Percentiles rank a stretch among this genome's conserved stretches.
phyloP scores from a whole-genome alignment of 2,113 vertebrate genomes.

The Brachyhypopomus gauderio region DNA sequence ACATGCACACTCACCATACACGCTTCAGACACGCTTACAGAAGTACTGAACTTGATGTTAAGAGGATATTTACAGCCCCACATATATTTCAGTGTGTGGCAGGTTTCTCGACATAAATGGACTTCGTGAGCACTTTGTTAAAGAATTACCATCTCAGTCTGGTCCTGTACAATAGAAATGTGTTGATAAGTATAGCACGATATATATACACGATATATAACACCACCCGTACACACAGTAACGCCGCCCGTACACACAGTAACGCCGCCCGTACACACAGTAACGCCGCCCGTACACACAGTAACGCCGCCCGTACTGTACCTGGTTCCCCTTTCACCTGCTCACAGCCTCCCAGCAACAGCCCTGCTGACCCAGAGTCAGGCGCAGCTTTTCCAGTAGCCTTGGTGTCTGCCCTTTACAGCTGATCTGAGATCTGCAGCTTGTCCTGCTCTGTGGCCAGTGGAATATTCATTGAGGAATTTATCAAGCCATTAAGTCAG shows the following conservation, averaged over 20 bases:
- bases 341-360: not conserved
- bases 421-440: not conserved
- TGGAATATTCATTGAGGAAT: not conserved
- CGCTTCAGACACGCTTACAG: conserved; percentile 22
- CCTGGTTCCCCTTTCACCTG: not conserved
- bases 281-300: too few species aligned
- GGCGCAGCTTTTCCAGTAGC: not conserved
- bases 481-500: not conserved
- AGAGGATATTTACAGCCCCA: not conserved
- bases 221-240: too few species aligned
- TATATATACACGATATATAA: too few species aligned
- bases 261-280: too few species aligned
- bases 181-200: not conserved
- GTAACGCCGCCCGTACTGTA: too few species aligned
- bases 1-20: not conserved
- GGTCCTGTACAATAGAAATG: not conserved
- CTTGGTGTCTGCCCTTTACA: not conserved
- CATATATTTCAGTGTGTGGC: not conserved
- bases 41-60: conserved; percentile 5
- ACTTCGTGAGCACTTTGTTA: not conserved
- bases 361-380: not conserved
- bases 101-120: not conserved
- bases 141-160: not conserved
- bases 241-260: too few species aligned
- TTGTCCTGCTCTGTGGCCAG: not conserved